phyloP scores from a whole-genome alignment of 2,797 vertebrate genomes.

The Anolis apletophallus region DNA sequence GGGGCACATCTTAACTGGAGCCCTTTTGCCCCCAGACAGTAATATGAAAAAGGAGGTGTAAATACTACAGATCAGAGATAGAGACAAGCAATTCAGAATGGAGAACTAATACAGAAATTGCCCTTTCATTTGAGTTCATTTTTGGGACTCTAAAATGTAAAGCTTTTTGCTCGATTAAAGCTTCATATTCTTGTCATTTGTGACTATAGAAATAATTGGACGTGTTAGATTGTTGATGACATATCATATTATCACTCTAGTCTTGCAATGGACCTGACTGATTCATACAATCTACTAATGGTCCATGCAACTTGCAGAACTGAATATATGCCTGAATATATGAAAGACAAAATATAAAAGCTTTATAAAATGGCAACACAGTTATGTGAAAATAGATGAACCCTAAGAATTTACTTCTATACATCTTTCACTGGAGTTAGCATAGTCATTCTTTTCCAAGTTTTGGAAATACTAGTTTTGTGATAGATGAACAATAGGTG shows the following conservation, averaged over 20 bases:
- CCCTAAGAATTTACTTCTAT: conserved; percentile 56
- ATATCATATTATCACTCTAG: conserved; percentile 45
- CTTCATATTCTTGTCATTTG: conserved; percentile 71
- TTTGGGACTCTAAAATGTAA: conserved; percentile 55
- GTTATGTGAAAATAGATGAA: conserved; percentile 42
- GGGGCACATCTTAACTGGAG: no score
- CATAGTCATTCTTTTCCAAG: conserved; percentile 41
- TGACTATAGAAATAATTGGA: conserved; percentile 33
- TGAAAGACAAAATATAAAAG: conserved; percentile 24
- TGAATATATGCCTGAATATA: conserved; percentile 28
- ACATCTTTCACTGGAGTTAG: conserved; percentile 39
- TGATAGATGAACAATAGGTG: not conserved
- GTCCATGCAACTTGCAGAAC: conserved; percentile 44
- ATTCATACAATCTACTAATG: conserved; percentile 53
- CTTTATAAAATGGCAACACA: conserved; percentile 37
- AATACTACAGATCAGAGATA: not conserved
- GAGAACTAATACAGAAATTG: not conserved
- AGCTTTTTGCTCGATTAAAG: conserved; percentile 60
- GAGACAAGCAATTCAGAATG: conserved; percentile 11
- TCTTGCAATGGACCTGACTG: conserved; percentile 49
- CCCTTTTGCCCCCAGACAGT: not conserved
- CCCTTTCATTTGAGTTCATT: conserved; percentile 53
- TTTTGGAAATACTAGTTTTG: no score
- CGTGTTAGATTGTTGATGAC: conserved; percentile 58
- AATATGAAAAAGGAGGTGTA: not conserved